Conservation (phyloP, 2,888 invertebrate genomes). For the Thymelicus sylvestris region DNA sequence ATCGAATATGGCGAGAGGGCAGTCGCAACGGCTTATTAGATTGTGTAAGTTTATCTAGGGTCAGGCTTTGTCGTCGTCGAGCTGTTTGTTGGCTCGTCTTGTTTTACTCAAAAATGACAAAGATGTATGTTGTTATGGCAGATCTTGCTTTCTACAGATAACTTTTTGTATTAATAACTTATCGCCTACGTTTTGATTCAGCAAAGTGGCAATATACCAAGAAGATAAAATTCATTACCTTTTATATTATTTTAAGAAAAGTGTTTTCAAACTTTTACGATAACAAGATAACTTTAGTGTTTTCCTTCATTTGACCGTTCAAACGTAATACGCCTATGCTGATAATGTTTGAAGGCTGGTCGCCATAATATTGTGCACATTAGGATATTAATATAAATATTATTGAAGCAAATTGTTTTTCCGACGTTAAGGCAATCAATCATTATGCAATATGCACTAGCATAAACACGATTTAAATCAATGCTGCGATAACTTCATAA, state of each 20-base stretch:
- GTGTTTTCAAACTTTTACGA: not conserved
- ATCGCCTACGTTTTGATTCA: not conserved
- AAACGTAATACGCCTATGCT: not conserved
- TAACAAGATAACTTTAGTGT: not conserved
- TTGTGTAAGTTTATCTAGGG: slow-evolving; percentile 72
- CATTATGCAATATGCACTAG: not conserved
- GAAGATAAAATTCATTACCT: not conserved
- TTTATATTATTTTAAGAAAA: not conserved
- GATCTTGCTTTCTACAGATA: not conserved
- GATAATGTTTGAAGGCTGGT: not conserved
- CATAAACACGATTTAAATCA: slow-evolving; percentile 12
- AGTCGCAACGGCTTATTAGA: slow-evolving; percentile 62
- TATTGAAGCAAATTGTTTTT: slow-evolving; percentile 5
- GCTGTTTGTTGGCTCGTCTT: slow-evolving; percentile 40
- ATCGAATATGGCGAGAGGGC: slow-evolving; percentile 60
- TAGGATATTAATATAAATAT: slow-evolving; percentile 17
- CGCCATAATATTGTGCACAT: not conserved
- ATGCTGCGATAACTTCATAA: not conserved
- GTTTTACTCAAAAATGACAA: not conserved
- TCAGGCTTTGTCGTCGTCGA: slow-evolving; percentile 56
- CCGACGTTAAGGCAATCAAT: slow-evolving; percentile 3
- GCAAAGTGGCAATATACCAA: not conserved
- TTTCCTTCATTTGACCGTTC: not conserved
- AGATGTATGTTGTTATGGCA: slow-evolving; percentile 13
- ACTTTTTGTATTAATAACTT: not conserved